Evolutionary conservation across 2,797 vertebrate species (phyloP).

Genomic region (Xenops minutus): DNA sequence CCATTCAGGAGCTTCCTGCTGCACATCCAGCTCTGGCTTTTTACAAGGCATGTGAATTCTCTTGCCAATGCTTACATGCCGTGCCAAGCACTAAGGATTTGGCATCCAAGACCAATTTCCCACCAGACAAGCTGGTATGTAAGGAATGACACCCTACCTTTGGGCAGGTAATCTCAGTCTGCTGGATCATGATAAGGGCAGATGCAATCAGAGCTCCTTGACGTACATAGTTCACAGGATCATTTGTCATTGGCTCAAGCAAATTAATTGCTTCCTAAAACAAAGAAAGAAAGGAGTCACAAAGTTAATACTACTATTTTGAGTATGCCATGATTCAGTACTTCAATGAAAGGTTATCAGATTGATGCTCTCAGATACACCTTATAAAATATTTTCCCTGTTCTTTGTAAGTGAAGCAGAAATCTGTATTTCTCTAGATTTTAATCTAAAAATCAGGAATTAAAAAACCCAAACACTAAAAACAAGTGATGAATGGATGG

Average conservation of each 20-base stretch:
- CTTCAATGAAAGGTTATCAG: background rate
- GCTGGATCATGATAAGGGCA: constrained; percentile 98
- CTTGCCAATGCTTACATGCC: background rate
- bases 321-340: background rate
- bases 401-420: background rate
- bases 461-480: background rate
- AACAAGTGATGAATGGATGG: background rate
- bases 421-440: background rate
- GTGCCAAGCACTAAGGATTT: background rate
- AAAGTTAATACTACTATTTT: constrained; percentile 9
- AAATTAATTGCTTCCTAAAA: constrained; percentile 97
- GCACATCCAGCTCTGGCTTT: background rate
- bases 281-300: background rate
- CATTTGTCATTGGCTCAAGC: constrained; percentile 98
- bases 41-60: background rate
- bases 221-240: constrained; percentile 97
- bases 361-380: background rate
- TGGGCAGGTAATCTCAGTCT: constrained; percentile 96
- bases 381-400: background rate
- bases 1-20: background rate
- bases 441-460: background rate
- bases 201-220: constrained; percentile 97
- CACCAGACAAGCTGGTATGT: background rate
- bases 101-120: background rate
- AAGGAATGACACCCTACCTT: constrained; percentile 78